A percentile compares a stretch with the other conserved stretches of the same genome.
Evolutionary conservation across 2,113 vertebrate species (phyloP).

Genomic region (Rhegmatorhina hoffmannsi): DNA sequence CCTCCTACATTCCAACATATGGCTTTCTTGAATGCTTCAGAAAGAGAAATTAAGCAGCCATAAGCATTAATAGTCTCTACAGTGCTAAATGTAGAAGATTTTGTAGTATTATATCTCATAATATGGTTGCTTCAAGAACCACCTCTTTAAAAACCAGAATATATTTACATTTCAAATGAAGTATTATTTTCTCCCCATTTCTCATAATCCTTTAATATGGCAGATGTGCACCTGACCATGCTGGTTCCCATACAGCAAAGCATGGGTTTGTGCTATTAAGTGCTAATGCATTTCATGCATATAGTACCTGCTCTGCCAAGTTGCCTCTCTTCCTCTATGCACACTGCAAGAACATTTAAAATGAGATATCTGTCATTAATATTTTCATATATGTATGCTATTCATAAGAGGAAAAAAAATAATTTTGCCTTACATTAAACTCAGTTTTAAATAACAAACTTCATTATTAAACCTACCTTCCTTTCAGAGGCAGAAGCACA

Average conservation of each 20-base stretch:
- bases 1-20: constrained; percentile 27
- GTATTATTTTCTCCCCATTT: constrained; percentile 17
- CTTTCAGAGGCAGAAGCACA: neutral
- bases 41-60: constrained; percentile 33
- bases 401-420: neutral
- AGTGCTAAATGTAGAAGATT: constrained; percentile 17
- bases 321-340: neutral
- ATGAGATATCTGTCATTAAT: neutral
- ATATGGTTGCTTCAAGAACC: neutral
- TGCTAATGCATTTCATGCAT: neutral
- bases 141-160: neutral
- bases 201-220: constrained; percentile 21
- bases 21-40: neutral
- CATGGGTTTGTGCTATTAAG: neutral
- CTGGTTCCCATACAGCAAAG: neutral
- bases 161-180: constrained; percentile 37
- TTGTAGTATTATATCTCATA: neutral
- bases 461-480: neutral
- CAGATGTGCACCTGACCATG: neutral
- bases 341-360: neutral
- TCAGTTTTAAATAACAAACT: constrained; percentile 5
- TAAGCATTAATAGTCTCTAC: constrained; percentile 7
- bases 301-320: neutral
- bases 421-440: neutral
- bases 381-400: neutral